Percentiles rank a stretch among this genome's conserved stretches.
These are phyloP conservation scores for Cinclus cinclus DNA, from an alignment of 2,113 vertebrate genomes.

Conservation along the genomic window DNA sequence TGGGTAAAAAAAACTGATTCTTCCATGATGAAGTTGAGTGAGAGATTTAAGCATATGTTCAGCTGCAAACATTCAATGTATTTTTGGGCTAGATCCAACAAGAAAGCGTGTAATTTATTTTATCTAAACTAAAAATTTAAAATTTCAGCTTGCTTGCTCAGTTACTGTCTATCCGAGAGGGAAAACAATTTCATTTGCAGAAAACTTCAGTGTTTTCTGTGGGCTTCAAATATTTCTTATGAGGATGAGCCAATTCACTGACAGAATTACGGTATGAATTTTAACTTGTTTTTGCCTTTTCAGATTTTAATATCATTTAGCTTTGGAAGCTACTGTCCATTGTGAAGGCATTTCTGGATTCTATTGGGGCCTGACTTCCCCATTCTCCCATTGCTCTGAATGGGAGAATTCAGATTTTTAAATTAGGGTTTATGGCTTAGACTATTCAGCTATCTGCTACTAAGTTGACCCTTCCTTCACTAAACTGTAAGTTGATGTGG, in stretches of 20 bases:
- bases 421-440: background rate
- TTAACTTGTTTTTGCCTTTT: background rate
- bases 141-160: background rate
- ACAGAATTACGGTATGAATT: background rate
- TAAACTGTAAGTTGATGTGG: background rate
- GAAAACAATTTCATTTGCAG: background rate
- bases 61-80: background rate
- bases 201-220: background rate
- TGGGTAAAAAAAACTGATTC: background rate
- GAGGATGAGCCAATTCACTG: background rate
- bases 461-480: background rate
- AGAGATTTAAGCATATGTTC: background rate
- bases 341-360: background rate
- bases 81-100: background rate
- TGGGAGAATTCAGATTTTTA: background rate
- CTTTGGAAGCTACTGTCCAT: background rate
- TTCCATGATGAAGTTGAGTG: background rate
- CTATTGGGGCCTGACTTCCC: background rate
- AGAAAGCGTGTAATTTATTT: background rate
- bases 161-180: background rate
- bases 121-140: background rate
- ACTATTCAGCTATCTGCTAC: background rate
- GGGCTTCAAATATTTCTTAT: background rate
- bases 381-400: background rate
- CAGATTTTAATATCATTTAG: background rate